A percentile compares a stretch with the other conserved stretches of the same genome.
Conservation (phyloP, 1,140 invertebrate genomes). For the Intoshia linei region DNA sequence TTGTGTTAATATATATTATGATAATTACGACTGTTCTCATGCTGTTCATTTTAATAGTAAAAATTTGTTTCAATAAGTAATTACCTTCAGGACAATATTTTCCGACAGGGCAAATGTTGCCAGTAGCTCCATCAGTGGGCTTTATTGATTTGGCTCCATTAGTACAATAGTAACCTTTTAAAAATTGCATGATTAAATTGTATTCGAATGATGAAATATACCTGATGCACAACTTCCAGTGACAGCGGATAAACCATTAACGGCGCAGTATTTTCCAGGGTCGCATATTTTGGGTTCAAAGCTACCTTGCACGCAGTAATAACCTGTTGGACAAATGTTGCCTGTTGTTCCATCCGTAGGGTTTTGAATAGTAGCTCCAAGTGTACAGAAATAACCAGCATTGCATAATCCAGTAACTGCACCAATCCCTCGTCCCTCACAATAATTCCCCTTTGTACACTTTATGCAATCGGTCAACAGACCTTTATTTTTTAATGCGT, state of each 20-base stretch:
- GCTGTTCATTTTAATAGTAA: too few species aligned
- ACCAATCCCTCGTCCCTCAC: too few species aligned
- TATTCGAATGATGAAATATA: too few species aligned
- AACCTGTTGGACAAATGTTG: conserved; percentile 16
- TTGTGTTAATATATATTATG: too few species aligned
- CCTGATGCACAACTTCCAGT: too few species aligned
- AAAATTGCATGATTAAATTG: too few species aligned
- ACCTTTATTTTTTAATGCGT: too few species aligned
- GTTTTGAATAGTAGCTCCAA: conserved; percentile 8
- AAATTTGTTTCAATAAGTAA: too few species aligned
- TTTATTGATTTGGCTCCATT: conserved; percentile 10
- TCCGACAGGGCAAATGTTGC: conserved; percentile 10
- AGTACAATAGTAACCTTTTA: conserved; percentile 14
- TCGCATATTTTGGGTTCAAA: conserved; percentile 9
- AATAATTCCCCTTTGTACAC: conserved; percentile 15
- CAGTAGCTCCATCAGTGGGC: conserved; percentile 14
- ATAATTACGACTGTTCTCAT: too few species aligned
- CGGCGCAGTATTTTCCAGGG: conserved; percentile 13
- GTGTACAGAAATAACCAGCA: conserved; percentile 15
- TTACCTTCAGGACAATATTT: conserved; percentile 14
- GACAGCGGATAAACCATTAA: conserved; percentile 9
- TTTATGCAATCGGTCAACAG: conserved; percentile 11
- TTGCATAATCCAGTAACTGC: too few species aligned
- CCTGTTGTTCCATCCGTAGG: conserved; percentile 18
- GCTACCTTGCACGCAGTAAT: conserved; percentile 14